Evolutionary conservation across 2,888 invertebrate genomes (phyloP).

Genomic region (Allacma fusca): DNA sequence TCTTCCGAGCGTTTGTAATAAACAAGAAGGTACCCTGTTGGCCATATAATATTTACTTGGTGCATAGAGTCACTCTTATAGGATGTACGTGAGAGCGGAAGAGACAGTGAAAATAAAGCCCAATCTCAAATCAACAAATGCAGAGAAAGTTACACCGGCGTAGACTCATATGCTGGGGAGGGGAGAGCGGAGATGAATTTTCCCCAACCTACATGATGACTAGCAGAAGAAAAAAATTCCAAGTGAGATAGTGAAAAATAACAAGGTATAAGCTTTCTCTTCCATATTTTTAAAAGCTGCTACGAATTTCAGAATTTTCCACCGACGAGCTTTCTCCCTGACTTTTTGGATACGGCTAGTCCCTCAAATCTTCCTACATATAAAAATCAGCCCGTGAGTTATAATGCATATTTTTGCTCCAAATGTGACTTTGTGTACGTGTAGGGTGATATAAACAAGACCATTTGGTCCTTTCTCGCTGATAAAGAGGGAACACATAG

Average conservation of each 20-base stretch:
- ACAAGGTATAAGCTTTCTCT: not conserved
- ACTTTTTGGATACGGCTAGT: not conserved
- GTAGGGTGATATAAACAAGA: slow-evolving; percentile 25
- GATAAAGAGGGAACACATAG: slow-evolving; percentile 48
- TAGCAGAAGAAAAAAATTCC: not conserved
- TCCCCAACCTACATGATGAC: no score
- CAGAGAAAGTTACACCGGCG: no score
- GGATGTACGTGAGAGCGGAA: no score
- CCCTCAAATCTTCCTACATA: not conserved
- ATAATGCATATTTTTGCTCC: not conserved
- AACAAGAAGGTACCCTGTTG: no score
- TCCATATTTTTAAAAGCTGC: slow-evolving; percentile 11
- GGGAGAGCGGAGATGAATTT: no score
- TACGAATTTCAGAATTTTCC: not conserved
- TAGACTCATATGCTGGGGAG: no score
- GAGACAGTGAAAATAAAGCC: no score
- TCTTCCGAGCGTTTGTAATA: no score
- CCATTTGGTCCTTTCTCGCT: slow-evolving; percentile 47
- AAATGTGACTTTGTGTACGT: not conserved
- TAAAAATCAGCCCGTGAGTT: not conserved
- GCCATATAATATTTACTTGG: no score
- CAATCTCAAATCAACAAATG: no score
- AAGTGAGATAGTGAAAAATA: slow-evolving; percentile 9
- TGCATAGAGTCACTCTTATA: no score
- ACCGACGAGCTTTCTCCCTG: not conserved